These are phyloP conservation scores for Agrochola litura DNA, from an alignment of 2,888 invertebrate genomes.

Conservation along the genomic window DNA sequence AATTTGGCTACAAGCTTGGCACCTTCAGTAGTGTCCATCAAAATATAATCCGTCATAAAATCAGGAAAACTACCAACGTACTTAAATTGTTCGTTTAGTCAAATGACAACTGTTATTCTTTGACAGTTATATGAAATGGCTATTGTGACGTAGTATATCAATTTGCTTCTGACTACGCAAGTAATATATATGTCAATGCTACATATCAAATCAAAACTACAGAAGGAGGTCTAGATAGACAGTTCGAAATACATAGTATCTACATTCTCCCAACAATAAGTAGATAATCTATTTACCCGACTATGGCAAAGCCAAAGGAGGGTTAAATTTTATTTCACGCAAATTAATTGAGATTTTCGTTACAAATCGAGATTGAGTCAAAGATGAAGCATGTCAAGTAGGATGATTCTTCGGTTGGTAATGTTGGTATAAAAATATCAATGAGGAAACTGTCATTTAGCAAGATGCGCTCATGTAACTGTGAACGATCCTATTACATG, in stretches of 20 bases:
- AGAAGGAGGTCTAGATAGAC: not conserved
- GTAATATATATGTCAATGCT: too few relatives aligned
- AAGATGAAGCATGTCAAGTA: constrained; percentile 20
- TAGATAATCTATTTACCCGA: not conserved
- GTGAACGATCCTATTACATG: constrained; percentile 29
- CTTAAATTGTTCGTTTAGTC: not conserved
- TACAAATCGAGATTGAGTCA: not conserved
- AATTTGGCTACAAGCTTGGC: too few relatives aligned
- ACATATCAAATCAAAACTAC: too few relatives aligned
- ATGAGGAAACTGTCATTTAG: constrained; percentile 40
- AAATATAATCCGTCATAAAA: not conserved
- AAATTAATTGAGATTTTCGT: not conserved
- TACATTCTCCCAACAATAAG: not conserved
- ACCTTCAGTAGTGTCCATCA: too few relatives aligned
- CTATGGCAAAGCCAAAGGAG: not conserved
- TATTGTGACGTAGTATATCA: too few relatives aligned
- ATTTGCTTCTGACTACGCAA: too few relatives aligned
- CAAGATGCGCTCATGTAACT: constrained; percentile 50
- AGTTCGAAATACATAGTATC: not conserved
- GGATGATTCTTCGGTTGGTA: constrained; percentile 25
- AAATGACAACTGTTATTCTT: not conserved
- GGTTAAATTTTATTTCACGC: constrained; percentile 15
- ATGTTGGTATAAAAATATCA: not conserved
- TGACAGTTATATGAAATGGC: not conserved
- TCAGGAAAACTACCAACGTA: not conserved